Evolutionary conservation across 1,140 invertebrate genomes (phyloP).

Genomic region (Tetranychus cinnabarinus): DNA sequence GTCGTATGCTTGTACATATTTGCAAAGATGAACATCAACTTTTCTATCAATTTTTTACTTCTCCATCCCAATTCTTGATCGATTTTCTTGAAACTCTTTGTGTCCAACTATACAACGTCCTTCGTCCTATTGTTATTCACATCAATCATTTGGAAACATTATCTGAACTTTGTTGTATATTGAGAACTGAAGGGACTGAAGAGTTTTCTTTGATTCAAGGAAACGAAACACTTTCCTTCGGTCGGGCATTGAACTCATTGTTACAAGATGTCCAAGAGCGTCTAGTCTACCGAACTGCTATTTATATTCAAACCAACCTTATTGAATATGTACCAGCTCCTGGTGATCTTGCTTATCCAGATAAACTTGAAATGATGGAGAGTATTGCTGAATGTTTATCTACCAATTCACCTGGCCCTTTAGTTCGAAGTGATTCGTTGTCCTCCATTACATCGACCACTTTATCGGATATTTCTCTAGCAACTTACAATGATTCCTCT

Average conservation of each 20-base stretch:
- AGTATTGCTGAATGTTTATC: slow-evolving; percentile 13
- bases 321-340: slow-evolving; percentile 59
- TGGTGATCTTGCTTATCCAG: slow-evolving; percentile 89
- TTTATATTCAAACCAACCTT: slow-evolving; percentile 80
- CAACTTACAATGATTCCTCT: not conserved
- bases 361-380: slow-evolving; percentile 93
- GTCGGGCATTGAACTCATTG: slow-evolving; percentile 53
- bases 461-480: slow-evolving; percentile 8
- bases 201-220: slow-evolving; percentile 2
- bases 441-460: slow-evolving; percentile 10
- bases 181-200: slow-evolving; percentile 25
- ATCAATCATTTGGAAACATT: slow-evolving; percentile 93
- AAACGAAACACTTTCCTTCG: slow-evolving; percentile 48
- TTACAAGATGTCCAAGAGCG: slow-evolving; percentile 89
- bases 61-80: slow-evolving; percentile 26
- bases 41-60: slow-evolving; percentile 64
- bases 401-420: not conserved
- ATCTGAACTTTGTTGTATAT: slow-evolving; percentile 80
- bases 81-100: slow-evolving; percentile 58
- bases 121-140: slow-evolving; percentile 86
- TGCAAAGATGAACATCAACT: slow-evolving; percentile 75
- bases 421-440: slow-evolving; percentile 12
- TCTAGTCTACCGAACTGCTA: slow-evolving; percentile 78
- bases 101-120: slow-evolving; percentile 64
- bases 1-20: slow-evolving; percentile 65